phyloP scores from a whole-genome alignment of 1,140 invertebrate genomes.

The Anastatus disparis region DNA sequence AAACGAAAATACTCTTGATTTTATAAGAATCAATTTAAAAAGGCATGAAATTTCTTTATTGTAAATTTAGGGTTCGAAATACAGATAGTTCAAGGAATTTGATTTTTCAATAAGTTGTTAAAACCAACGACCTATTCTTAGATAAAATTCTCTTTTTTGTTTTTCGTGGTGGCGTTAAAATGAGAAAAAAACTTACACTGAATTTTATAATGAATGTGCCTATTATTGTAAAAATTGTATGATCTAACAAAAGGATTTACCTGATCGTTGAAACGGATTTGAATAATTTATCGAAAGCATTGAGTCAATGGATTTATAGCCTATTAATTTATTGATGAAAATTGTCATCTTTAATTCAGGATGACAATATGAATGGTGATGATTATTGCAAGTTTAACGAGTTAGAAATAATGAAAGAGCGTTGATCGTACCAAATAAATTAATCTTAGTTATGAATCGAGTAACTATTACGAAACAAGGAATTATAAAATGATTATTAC shows the following conservation, averaged over 20 bases:
- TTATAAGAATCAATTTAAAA: background rate
- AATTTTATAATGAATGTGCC: slow-evolving; percentile 24
- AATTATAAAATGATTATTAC: too few species aligned
- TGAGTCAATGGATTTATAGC: too few species aligned
- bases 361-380: background rate
- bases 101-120: background rate
- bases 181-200: too few species aligned
- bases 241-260: background rate
- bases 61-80: background rate
- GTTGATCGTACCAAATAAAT: slow-evolving; percentile 55
- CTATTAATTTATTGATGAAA: slow-evolving; percentile 19
- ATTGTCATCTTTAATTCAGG: background rate
- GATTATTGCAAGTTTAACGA: slow-evolving; percentile 40
- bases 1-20: background rate
- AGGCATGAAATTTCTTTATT: background rate
- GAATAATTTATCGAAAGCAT: background rate
- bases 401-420: slow-evolving; percentile 39
- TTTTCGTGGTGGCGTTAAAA: background rate
- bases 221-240: slow-evolving; percentile 16
- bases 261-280: background rate
- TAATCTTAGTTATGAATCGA: slow-evolving; percentile 26
- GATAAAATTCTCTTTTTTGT: slow-evolving; percentile 13
- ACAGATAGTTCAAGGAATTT: background rate
- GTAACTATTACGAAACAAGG: background rate
- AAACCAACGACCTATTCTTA: background rate